Evolutionary conservation across 2,797 vertebrate species (phyloP).

Genomic region (Microcaecilia unicolor): DNA sequence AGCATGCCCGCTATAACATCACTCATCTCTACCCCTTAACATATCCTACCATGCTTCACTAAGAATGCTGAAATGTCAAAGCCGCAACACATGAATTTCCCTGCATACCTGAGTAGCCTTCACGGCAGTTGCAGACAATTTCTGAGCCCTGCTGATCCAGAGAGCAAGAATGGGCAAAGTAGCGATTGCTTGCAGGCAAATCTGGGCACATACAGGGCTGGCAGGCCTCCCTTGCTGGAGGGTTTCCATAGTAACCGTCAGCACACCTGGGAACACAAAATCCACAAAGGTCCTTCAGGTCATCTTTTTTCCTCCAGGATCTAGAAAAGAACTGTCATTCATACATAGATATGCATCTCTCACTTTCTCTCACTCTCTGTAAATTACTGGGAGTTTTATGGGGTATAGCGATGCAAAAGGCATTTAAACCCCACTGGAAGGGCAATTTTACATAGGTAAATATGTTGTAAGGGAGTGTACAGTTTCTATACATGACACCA

Average conservation of each 20-base stretch:
- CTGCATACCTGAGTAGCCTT: constrained; percentile 64
- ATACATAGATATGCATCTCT: too few species aligned
- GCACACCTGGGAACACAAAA: constrained; percentile 57
- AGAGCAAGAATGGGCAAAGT: constrained; percentile 71
- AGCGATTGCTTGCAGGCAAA: constrained; percentile 47
- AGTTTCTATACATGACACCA: too few species aligned
- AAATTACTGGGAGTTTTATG: too few species aligned
- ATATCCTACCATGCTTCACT: neutral
- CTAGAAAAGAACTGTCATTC: too few species aligned
- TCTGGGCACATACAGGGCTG: constrained; percentile 71
- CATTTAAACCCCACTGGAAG: too few species aligned
- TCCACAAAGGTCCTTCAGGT: constrained; percentile 5
- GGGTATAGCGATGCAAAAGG: too few species aligned
- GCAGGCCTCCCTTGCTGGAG: constrained; percentile 51
- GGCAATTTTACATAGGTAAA: too few species aligned
- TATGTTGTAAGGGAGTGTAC: too few species aligned
- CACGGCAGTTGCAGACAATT: constrained; percentile 57
- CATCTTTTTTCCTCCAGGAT: too few species aligned
- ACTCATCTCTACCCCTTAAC: too few species aligned
- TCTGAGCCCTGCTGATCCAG: constrained; percentile 48
- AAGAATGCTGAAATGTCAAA: neutral
- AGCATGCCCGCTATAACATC: too few species aligned
- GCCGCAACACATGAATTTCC: neutral
- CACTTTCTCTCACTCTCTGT: too few species aligned
- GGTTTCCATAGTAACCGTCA: constrained; percentile 69